Base-by-base conservation (phyloP, 2,113 vertebrate species). In the Gasterosteus nipponicus region DNA sequence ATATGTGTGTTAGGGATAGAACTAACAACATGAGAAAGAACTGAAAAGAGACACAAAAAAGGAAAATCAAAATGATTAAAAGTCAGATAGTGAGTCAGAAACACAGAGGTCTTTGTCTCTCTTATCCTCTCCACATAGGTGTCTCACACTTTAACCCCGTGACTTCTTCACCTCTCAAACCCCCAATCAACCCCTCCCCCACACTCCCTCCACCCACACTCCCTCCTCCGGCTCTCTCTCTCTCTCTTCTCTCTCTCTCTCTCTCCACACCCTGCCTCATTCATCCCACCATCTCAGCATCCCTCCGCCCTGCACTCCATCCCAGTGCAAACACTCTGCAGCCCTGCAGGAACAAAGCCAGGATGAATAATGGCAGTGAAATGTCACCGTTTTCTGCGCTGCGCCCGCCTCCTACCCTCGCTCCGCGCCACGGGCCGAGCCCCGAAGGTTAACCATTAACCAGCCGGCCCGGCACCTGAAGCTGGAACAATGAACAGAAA, bases 291-390 rank as follows among this genome's bases (percentile, higher is more conserved):
- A 83, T 82, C 87, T 71, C 41, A 53, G 67, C 69, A 82, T 79
- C 80, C 84, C 89, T 87, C 88, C 82, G 33, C 88, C 91, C 89
- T 87, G 75, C 69, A 8, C 87, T 91, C 89, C 78, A 88, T 89
- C 92, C 89, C 87, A 91, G 86, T 89, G 93, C 93, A 94, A 95
- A 94, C 93, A 95, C 86, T 92, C 82, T 75, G 57, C 60, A 71
- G 74, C 44, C 26, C 77, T 49, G 70, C 69, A 16, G 85, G 88
- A 92, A 94, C 92, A 94, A 95, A 93, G 93, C 90, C 63, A 10
- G 68, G 90, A 89, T 93, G 93, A 94, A 94, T 94, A 94, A 94
- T 93, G 92, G 89, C 85, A 91, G 91, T 82, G 89, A 95, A 93
- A 94, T 93, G 94, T 93, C 91, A 92, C 83, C 83, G 76, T 93